A percentile compares a stretch with the other conserved stretches of the same genome.
phyloP scores from a whole-genome alignment of 2,888 invertebrate species.

The Auanema sp. region DNA sequence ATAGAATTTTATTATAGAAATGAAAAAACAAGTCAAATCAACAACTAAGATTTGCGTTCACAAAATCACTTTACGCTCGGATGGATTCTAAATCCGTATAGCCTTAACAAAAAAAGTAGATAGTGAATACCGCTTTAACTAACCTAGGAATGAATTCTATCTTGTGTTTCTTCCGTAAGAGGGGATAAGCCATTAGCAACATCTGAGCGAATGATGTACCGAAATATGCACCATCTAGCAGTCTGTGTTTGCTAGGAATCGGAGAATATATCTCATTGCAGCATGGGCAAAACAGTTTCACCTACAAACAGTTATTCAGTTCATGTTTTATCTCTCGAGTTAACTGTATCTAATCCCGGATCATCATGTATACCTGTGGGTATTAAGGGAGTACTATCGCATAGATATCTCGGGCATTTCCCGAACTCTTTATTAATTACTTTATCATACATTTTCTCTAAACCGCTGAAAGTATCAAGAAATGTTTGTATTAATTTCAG shows the following conservation, averaged over 20 bases:
- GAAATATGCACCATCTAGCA: conserved; percentile 19
- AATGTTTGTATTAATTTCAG: too few species aligned
- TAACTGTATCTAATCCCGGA: conserved; percentile 13
- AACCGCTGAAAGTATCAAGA: conserved; percentile 11
- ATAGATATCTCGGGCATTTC: conserved; percentile 14
- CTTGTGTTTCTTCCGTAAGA: neutral
- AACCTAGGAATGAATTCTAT: conserved; percentile 14
- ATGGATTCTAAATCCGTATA: conserved; percentile 21
- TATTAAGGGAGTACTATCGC: conserved; percentile 12
- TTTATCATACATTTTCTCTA: conserved; percentile 15
- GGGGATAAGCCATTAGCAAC: conserved; percentile 17
- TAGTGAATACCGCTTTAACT: neutral
- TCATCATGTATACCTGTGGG: conserved; percentile 16
- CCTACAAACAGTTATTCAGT: conserved; percentile 5
- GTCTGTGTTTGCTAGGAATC: conserved; percentile 8
- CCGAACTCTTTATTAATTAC: conserved; percentile 17
- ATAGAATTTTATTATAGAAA: conserved; percentile 1
- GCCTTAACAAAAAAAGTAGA: neutral
- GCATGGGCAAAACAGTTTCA: conserved; percentile 19
- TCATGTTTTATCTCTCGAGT: neutral
- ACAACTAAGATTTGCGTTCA: neutral
- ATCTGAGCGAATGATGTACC: conserved; percentile 20
- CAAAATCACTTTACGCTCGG: conserved; percentile 1
- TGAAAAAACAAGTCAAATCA: conserved; percentile 6
- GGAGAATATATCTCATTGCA: conserved; percentile 20